These are phyloP conservation scores for Heteromyza rotundicornis DNA, from an alignment of 2,888 invertebrate genomes.

Conservation along the genomic window DNA sequence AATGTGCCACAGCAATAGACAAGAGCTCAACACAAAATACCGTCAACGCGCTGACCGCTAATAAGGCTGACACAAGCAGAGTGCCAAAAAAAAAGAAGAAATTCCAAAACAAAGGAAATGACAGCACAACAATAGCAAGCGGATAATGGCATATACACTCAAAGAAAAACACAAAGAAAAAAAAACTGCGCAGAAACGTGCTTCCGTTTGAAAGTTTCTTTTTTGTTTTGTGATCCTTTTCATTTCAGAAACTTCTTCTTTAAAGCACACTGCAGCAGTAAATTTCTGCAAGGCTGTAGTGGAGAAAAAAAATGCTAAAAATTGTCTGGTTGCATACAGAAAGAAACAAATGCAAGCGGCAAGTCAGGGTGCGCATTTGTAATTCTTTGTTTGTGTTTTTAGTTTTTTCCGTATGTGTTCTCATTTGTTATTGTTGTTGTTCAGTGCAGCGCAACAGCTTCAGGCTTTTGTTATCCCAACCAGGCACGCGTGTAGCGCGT, in stretches of 20 bases:
- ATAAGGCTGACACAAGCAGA: slow-evolving; percentile 6
- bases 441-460: background rate
- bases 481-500: background rate
- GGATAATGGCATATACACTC: background rate
- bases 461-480: background rate
- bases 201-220: too few species aligned
- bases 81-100: background rate
- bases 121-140: background rate
- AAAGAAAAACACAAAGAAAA: background rate
- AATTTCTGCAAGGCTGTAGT: too few species aligned
- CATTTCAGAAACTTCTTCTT: too few species aligned
- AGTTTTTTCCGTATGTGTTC: background rate
- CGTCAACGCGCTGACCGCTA: slow-evolving; percentile 5
- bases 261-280: too few species aligned
- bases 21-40: background rate
- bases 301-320: too few species aligned
- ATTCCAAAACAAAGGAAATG: background rate
- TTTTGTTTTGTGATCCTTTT: too few species aligned
- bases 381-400: background rate
- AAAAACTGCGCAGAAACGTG: background rate
- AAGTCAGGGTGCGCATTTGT: slow-evolving; percentile 10
- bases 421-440: background rate
- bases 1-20: background rate
- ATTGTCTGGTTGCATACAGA: background rate
- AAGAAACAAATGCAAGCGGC: background rate